Percentiles rank a stretch among this genome's conserved stretches.
These are phyloP conservation scores for Sthenelais limicola DNA, from an alignment of 2,888 invertebrate genomes.

Conservation along the genomic window DNA sequence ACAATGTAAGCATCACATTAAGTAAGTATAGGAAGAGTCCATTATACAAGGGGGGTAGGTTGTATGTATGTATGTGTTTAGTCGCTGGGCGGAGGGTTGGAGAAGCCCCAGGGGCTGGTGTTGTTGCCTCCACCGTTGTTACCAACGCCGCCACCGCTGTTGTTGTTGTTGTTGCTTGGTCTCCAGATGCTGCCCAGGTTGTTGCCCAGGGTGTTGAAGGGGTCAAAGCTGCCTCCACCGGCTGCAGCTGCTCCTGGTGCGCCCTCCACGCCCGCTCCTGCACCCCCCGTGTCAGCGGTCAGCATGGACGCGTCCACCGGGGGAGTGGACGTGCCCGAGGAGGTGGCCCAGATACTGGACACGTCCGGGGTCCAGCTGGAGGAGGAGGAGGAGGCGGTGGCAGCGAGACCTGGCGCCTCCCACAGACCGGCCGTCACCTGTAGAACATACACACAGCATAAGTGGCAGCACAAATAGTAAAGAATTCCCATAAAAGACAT, in stretches of 20 bases:
- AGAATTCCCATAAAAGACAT: no score
- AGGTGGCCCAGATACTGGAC: constrained; percentile 38
- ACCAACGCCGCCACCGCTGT: constrained; percentile 3
- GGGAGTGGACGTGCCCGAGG: constrained; percentile 15
- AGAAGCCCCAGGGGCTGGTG: no score
- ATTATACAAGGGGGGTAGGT: no score
- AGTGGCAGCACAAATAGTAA: no score
- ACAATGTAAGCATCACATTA: no score
- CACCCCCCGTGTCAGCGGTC: not conserved
- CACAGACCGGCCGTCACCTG: constrained; percentile 26
- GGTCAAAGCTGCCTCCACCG: constrained; percentile 46
- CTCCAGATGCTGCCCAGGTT: constrained; percentile 51
- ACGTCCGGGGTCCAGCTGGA: constrained; percentile 27
- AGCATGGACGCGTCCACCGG: constrained; percentile 8
- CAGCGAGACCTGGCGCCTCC: constrained; percentile 2
- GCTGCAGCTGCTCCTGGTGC: constrained; percentile 30
- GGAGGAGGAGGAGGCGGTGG: not conserved
- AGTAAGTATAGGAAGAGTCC: no score
- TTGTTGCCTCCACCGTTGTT: no score
- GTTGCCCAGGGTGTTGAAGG: constrained; percentile 50
- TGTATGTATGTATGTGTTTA: no score
- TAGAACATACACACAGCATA: no score
- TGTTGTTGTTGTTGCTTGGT: constrained; percentile 44
- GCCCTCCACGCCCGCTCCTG: constrained; percentile 44
- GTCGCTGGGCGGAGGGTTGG: no score